phyloP scores from a whole-genome alignment of 2,113 vertebrate species.

The Mastomys natalensis region DNA sequence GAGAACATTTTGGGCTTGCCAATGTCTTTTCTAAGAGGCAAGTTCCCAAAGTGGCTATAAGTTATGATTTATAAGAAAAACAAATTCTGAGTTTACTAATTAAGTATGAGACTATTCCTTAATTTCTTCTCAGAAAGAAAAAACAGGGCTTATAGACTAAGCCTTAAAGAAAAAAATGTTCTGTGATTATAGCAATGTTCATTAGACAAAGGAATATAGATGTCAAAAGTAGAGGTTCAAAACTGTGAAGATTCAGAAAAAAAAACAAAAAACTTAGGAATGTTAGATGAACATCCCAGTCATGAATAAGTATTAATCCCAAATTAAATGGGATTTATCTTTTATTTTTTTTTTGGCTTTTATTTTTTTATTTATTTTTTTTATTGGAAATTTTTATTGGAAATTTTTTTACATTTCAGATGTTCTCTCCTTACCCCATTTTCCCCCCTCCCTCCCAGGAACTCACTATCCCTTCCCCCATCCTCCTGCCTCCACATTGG shows the following conservation, averaged over 20 bases:
- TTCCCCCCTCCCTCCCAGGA: no score
- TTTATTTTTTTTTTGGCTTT: no score
- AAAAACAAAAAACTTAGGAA: neutral
- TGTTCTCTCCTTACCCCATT: no score
- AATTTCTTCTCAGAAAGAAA: neutral
- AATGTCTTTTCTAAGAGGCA: constrained; percentile 37
- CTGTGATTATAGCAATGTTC: neutral
- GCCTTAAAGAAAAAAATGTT: constrained; percentile 21
- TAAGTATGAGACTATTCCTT: neutral
- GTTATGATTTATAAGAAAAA: constrained; percentile 42
- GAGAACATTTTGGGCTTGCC: constrained; percentile 13
- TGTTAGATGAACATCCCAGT: neutral
- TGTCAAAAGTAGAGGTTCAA: neutral
- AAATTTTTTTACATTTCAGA: no score
- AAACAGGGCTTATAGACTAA: neutral
- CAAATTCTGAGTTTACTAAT: constrained; percentile 51
- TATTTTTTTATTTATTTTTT: no score
- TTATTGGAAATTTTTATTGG: no score
- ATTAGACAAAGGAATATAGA: neutral
- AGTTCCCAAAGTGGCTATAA: constrained; percentile 42
- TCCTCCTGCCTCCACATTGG: no score
- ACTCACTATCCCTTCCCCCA: no score
- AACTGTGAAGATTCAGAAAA: neutral
- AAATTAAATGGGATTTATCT: neutral
- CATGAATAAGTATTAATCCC: neutral